phyloP scores from a whole-genome alignment of 2,888 invertebrate species.

The Ceramica pisi region DNA sequence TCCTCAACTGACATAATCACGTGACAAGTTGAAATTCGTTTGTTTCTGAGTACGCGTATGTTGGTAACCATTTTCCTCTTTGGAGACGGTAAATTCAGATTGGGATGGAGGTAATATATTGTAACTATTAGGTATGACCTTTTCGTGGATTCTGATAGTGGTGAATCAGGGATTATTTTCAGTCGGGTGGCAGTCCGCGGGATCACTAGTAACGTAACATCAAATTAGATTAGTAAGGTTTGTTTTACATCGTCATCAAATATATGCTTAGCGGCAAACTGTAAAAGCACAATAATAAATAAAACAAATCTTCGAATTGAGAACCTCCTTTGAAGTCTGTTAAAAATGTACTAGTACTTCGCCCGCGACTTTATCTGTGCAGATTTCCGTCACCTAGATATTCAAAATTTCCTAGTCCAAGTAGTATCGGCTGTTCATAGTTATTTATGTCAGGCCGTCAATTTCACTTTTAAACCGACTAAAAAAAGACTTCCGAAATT shows the following conservation, averaged over 20 bases:
- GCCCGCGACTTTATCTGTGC: too few relatives aligned
- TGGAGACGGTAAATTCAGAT: conserved; percentile 41
- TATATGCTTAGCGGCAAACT: not conserved
- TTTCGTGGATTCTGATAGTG: conserved; percentile 10
- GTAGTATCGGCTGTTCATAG: too few relatives aligned
- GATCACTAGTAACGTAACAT: conserved; percentile 13
- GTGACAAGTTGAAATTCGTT: conserved; percentile 51
- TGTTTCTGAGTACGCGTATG: conserved; percentile 26
- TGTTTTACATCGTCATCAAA: too few relatives aligned
- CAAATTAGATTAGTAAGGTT: not conserved
- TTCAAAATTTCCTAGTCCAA: too few relatives aligned
- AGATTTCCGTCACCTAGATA: too few relatives aligned
- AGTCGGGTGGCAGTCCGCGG: not conserved
- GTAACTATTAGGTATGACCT: conserved; percentile 33
- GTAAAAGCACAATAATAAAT: too few relatives aligned
- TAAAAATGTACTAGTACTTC: too few relatives aligned
- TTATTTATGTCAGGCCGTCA: too few relatives aligned
- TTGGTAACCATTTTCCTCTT: conserved; percentile 23
- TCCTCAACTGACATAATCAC: conserved; percentile 64
- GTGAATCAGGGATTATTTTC: conserved; percentile 49
- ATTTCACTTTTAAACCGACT: too few relatives aligned
- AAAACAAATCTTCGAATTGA: too few relatives aligned
- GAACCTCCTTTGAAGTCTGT: too few relatives aligned
- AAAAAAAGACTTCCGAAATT: too few relatives aligned
- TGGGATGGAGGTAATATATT: conserved; percentile 34